Base-by-base conservation (phyloP, 2,113 vertebrate species). In the Coreoperca whiteheadi region DNA sequence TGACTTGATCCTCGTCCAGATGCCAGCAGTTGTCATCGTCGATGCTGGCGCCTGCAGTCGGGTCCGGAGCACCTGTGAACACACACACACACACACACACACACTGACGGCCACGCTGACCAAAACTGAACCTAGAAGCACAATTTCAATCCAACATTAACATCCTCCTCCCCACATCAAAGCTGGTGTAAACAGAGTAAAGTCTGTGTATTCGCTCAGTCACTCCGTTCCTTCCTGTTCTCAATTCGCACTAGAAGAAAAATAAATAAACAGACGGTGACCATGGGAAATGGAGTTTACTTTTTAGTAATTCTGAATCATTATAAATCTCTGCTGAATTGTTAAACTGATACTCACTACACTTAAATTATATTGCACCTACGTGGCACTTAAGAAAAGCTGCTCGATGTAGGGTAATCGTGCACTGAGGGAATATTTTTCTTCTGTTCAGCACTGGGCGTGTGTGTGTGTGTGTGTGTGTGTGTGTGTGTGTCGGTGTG, bases 1-100 rank as follows among this genome's bases (percentile, higher is more conserved):
- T 95, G 85, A 99, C 98, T 88, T 99, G 98, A 80, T 99, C 98
- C 91, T 99, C 98, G 0, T 99, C 98, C 94, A 99, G 95, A 94
- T 99, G 98, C 98, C 98, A 99, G 94, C 98, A 99, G 96, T 99
- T 99, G 90, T 99, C 98, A 0, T 99, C 98, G 0, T 99, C 96
- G 5, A 99, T 99, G 94, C 98, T 99, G 91, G 97, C 98, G 59
- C 98, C 98, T 68, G 98, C 98, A 7, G 98, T 99, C 61, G 98
- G 98, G 84, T 99, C 98, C 0, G 98, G 98, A 79, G 98, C 98
- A 0, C 98, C 97, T 99, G 91, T 4, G 39, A 67, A 77, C 6
- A 65, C 16, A 50, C 30, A 74, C 37, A 77, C 9, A 20, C 43
- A 68, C 54, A 71, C 50, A 37, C 32, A 84, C 57, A 82, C 39